Evolutionary conservation across 2,797 vertebrate genomes (phyloP).

Genomic region (Podarcis siculus): DNA sequence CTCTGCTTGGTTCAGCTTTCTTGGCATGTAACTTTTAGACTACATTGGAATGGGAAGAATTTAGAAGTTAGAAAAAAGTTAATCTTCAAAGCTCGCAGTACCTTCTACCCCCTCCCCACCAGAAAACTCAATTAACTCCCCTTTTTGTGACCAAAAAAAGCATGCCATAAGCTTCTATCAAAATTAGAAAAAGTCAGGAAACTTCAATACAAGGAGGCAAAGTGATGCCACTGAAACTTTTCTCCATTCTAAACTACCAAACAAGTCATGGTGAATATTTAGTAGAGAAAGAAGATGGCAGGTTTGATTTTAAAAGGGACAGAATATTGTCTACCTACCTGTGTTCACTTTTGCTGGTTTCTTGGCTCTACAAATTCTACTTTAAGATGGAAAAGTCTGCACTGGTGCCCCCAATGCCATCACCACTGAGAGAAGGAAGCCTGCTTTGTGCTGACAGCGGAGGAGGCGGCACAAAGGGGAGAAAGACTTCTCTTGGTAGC

Average conservation of each 20-base stretch:
- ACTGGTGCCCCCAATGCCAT: too few relatives aligned
- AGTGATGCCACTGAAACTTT: conserved; percentile 39
- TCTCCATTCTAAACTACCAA: conserved; percentile 42
- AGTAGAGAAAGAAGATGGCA: conserved; percentile 10
- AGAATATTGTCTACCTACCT: conserved; percentile 21
- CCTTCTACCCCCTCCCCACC: conserved; percentile 31
- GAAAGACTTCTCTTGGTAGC: too few relatives aligned
- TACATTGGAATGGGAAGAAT: conserved; percentile 61
- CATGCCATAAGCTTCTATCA: conserved; percentile 55
- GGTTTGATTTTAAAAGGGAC: not conserved
- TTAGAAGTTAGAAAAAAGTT: conserved; percentile 57
- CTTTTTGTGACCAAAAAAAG: conserved; percentile 47
- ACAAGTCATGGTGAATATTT: conserved; percentile 36
- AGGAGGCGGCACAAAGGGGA: too few relatives aligned
- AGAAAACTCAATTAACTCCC: conserved; percentile 69
- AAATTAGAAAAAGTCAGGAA: conserved; percentile 41
- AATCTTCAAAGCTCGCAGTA: conserved; percentile 43
- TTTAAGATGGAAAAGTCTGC: too few relatives aligned
- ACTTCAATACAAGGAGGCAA: conserved; percentile 39
- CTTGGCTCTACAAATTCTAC: too few relatives aligned
- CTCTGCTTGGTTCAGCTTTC: conserved; percentile 61
- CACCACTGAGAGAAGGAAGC: too few relatives aligned
- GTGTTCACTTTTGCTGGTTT: conserved; percentile 16
- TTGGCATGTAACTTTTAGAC: conserved; percentile 61
- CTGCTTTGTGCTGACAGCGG: too few relatives aligned